Percentiles rank a stretch among this genome's conserved stretches.
Conservation (phyloP, 2,113 vertebrate species). For the Falco punctatus region DNA sequence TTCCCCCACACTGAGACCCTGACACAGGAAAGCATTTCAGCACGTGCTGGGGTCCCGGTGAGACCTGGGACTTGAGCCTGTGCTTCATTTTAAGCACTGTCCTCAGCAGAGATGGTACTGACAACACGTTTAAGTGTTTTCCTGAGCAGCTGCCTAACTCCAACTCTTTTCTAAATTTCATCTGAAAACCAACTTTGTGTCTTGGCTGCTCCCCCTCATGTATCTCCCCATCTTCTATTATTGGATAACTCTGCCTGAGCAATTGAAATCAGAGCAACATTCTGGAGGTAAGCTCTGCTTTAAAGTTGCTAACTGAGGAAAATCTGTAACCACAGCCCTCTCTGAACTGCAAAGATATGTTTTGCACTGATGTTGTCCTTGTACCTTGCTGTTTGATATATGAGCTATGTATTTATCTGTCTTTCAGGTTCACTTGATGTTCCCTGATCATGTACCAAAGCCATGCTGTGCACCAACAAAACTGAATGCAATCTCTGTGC, state of each 20-base stretch:
- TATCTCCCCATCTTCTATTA: conserved; percentile 1
- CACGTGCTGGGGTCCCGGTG: neutral
- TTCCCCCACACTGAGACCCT: neutral
- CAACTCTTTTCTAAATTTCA: neutral
- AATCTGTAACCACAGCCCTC: neutral
- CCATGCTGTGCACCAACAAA: conserved; percentile 98
- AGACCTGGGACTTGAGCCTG: neutral
- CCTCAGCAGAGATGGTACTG: neutral
- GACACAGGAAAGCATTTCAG: neutral
- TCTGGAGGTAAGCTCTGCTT: conserved; percentile 32
- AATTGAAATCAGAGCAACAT: conserved; percentile 1
- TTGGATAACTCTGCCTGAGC: neutral
- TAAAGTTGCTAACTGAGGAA: neutral
- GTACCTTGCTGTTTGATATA: conserved; percentile 28
- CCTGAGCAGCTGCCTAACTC: neutral
- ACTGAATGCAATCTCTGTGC: conserved; percentile 97
- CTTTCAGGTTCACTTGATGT: conserved; percentile 97
- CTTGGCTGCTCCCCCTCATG: neutral
- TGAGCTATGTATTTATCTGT: conserved; percentile 48
- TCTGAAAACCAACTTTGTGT: neutral
- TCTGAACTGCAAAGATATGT: conserved; percentile 11
- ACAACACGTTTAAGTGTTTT: neutral
- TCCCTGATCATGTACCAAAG: conserved; percentile 97
- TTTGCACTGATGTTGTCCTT: neutral
- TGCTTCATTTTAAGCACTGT: neutral